These are phyloP conservation scores for Vulpes vulpes DNA, from an alignment of 2,113 vertebrate species.

Conservation along the genomic window DNA sequence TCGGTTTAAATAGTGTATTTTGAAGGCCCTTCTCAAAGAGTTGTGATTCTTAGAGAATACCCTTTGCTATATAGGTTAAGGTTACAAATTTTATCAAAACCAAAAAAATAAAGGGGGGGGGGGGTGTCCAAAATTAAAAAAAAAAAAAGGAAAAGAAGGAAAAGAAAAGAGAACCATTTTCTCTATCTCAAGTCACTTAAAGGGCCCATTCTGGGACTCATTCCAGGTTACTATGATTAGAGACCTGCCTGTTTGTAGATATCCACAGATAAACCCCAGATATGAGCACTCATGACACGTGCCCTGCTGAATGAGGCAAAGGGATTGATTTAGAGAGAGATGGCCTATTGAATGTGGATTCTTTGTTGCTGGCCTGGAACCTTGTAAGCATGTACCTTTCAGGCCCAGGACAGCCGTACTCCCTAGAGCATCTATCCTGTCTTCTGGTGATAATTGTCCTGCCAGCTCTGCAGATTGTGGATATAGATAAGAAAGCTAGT, in stretches of 20 bases:
- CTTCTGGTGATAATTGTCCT: slow-evolving; percentile 72
- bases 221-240: slow-evolving; percentile 70
- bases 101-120: neutral
- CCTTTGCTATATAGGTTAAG: slow-evolving; percentile 65
- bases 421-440: slow-evolving; percentile 5
- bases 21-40: slow-evolving; percentile 72
- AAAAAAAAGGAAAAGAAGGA: slow-evolving; percentile 60
- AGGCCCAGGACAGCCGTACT: slow-evolving; percentile 34
- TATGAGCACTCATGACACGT: neutral
- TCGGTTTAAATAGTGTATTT: slow-evolving; percentile 65
- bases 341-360: slow-evolving; percentile 55
- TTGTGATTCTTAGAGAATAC: slow-evolving; percentile 75
- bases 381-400: slow-evolving; percentile 51
- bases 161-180: slow-evolving; percentile 71
- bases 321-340: slow-evolving; percentile 58
- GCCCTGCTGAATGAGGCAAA: slow-evolving; percentile 10
- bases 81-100: slow-evolving; percentile 75
- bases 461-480: slow-evolving; percentile 45
- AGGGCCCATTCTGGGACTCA: slow-evolving; percentile 60
- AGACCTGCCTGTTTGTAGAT: slow-evolving; percentile 60
- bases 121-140: neutral
- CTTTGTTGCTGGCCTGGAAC: slow-evolving; percentile 29
- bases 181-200: slow-evolving; percentile 71
- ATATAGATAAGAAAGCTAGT: slow-evolving; percentile 62
- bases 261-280: slow-evolving; percentile 59